Percentiles rank a stretch among this genome's conserved stretches.
Conservation (phyloP, 2,888 invertebrate genomes). For the Zaprionus obscuricornis region DNA sequence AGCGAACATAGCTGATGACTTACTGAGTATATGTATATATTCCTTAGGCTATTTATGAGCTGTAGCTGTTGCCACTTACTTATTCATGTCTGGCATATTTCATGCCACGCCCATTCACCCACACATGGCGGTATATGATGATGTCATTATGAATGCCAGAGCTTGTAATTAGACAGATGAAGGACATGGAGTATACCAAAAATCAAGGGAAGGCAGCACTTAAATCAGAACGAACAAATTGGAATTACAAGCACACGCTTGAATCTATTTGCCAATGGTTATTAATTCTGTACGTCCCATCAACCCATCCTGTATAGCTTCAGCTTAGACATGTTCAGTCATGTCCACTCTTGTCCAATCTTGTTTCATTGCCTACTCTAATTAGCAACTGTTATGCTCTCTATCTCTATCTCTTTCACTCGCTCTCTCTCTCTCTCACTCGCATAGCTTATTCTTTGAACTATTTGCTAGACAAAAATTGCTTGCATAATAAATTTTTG, state of each 20-base stretch:
- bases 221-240: conserved; percentile 28
- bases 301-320: no score
- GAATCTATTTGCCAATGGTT: neutral
- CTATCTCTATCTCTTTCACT: no score
- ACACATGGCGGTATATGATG: conserved; percentile 17
- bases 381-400: no score
- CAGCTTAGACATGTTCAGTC: no score
- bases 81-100: conserved; percentile 44
- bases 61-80: conserved; percentile 4
- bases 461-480: conserved; percentile 1
- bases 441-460: conserved; percentile 23
- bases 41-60: conserved; percentile 37
- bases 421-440: no score
- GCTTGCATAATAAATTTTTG: conserved; percentile 17
- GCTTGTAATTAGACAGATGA: conserved; percentile 43
- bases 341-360: no score
- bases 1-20: conserved; percentile 20
- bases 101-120: conserved; percentile 18
- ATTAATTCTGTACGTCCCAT: neutral
- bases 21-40: conserved; percentile 13
- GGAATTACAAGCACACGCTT: conserved; percentile 7
- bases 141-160: conserved; percentile 43
- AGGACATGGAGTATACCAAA: no score
- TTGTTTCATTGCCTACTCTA: no score
- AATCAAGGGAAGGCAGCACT: no score